Conservation (phyloP, 2,113 vertebrate species). For the Jaculus jaculus region DNA sequence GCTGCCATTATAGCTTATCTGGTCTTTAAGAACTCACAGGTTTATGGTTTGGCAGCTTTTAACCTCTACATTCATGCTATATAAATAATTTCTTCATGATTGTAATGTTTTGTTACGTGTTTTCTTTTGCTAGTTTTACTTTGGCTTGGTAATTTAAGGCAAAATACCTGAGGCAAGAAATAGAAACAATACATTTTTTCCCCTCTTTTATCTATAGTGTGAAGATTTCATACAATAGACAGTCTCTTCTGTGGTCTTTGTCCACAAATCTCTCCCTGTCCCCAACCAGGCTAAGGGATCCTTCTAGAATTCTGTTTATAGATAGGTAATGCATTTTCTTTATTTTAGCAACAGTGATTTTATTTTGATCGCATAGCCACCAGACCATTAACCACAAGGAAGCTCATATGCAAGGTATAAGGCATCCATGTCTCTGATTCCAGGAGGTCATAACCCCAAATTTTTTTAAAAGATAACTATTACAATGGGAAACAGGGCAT, state of each 20-base stretch:
- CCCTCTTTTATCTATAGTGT: not conserved
- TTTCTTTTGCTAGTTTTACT: constrained; percentile 74
- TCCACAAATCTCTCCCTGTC: constrained; percentile 37
- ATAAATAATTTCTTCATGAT: constrained; percentile 68
- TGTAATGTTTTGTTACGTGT: constrained; percentile 72
- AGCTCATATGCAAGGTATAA: constrained; percentile 84
- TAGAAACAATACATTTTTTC: constrained; percentile 21
- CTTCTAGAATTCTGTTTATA: constrained; percentile 82
- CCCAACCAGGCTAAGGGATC: constrained; percentile 68
- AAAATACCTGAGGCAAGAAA: constrained; percentile 72
- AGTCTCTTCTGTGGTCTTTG: constrained; percentile 68
- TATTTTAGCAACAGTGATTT: constrained; percentile 83
- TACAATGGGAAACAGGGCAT: constrained; percentile 86
- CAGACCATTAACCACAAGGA: constrained; percentile 83
- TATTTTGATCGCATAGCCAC: constrained; percentile 84
- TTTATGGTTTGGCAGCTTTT: not conserved
- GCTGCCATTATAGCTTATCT: not conserved
- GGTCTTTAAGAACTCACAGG: constrained; percentile 45
- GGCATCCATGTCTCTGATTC: constrained; percentile 84
- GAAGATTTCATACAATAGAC: constrained; percentile 73
- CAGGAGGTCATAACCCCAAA: constrained; percentile 87
- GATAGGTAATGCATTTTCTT: constrained; percentile 74
- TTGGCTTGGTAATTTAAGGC: constrained; percentile 78
- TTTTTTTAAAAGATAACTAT: constrained; percentile 87
- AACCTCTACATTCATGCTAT: constrained; percentile 59